Conservation (phyloP, 2,888 invertebrate genomes). For the Dorcus hopei region DNA sequence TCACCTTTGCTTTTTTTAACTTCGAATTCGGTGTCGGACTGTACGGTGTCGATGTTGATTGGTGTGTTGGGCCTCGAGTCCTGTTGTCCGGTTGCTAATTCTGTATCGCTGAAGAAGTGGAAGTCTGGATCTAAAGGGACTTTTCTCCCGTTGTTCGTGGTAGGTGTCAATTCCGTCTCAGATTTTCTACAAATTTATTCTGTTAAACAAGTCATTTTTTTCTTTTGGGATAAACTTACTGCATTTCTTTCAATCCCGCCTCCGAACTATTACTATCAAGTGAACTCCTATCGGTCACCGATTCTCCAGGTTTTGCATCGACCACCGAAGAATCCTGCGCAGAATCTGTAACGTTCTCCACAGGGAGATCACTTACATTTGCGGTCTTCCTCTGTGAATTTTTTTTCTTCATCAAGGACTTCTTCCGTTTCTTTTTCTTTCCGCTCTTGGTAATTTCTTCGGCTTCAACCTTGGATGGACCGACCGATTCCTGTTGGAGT, state of each 20-base stretch:
- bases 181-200: conserved; percentile 16
- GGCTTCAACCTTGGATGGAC: neutral
- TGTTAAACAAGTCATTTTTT: no score
- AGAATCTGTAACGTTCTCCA: conserved; percentile 7
- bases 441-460: conserved; percentile 49
- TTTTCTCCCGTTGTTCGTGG: conserved; percentile 26
- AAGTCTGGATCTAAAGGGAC: conserved; percentile 62
- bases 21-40: conserved; percentile 94
- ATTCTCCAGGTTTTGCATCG: conserved; percentile 44
- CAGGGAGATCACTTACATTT: conserved; percentile 6
- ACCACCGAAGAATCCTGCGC: conserved; percentile 43
- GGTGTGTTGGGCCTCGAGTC: conserved; percentile 71
- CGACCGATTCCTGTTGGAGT: neutral
- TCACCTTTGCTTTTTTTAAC: conserved; percentile 54
- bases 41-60: conserved; percentile 55
- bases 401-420: conserved; percentile 76
- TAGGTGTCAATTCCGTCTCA: conserved; percentile 13
- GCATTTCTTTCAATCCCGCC: conserved; percentile 46
- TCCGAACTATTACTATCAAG: conserved; percentile 46
- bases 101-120: conserved; percentile 92
- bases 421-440: conserved; percentile 77
- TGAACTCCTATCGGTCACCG: conserved; percentile 46
- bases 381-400: conserved; percentile 67
- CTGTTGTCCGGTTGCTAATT: conserved; percentile 69
- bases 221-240: conserved; percentile 31